Evolutionary conservation across 2,113 vertebrate genomes (phyloP), one percentile per base, ranked within the genome.

Genomic region (Galeopterus variegatus): DNA sequence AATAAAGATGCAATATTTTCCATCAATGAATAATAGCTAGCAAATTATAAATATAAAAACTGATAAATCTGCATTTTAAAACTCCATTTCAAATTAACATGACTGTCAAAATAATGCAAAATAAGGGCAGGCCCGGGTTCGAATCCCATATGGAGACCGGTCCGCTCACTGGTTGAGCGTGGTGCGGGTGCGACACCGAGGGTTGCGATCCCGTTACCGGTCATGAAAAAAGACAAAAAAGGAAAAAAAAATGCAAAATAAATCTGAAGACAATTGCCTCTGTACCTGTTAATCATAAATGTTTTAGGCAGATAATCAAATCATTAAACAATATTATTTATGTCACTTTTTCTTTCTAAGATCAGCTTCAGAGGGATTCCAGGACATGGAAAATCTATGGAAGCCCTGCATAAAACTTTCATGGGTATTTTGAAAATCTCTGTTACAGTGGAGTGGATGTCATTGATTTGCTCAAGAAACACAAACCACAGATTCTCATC

Each of bases 341-440:
- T 98, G 98, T 98, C 80, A 98, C 77, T 98, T 73, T 98, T 96
- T 98, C 95, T 98, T 98, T 98, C 98, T 98, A 98, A 99, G 99
- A 98, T 99, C 98, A 99, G 99, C 94, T 99, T 99, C 95, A 99
- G 99, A 98, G 99, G 99, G 72, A 98, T 98, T 72, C 98, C 99
- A 96, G 95, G 98, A 69, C 98, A 98, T 58, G 98, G 98, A 93
- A 99, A 99, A 97, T 98, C 97, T 97, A 99, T 98, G 97, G 98
- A 97, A 48, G 97, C 98, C 41, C 98, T 98, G 96, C 99, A 88
- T 93, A 99, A 97, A 99, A 99, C 94, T 99, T 99, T 97, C 94
- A 99, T 28, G 99, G 99, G 65, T 99, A 99, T 98, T 98, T 99
- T 97, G 99, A 99, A 98, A 99, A 99, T 97, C 98, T 99, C 83